Evolutionary conservation across 2,888 invertebrate genomes (phyloP).

Genomic region (Cyrtodaria siliqua): DNA sequence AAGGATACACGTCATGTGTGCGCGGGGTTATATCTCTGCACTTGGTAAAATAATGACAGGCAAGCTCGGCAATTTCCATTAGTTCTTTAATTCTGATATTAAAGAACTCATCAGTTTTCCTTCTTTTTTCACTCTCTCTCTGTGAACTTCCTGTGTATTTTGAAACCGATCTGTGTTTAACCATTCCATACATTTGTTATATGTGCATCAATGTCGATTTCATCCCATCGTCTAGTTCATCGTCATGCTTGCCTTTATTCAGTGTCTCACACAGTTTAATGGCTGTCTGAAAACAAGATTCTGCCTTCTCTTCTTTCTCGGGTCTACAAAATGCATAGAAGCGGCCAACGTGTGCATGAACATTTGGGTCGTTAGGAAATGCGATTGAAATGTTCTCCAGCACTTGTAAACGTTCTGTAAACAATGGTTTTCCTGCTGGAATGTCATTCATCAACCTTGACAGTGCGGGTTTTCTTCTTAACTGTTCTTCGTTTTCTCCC

Average conservation of each 20-base stretch:
- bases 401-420: constrained; percentile 60
- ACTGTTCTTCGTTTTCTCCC: constrained; percentile 50
- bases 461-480: constrained; percentile 40
- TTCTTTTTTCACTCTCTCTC: constrained; percentile 33
- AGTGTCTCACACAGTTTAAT: constrained; percentile 45
- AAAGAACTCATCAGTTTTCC: constrained; percentile 19
- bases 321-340: constrained; percentile 61
- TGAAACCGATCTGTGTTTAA: constrained; percentile 50
- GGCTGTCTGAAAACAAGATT: constrained; percentile 52
- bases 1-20: constrained; percentile 38
- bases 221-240: constrained; percentile 46
- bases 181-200: constrained; percentile 71
- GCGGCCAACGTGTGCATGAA: constrained; percentile 61
- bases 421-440: constrained; percentile 55
- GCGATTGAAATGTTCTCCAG: constrained; percentile 47
- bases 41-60: constrained; percentile 56
- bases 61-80: constrained; percentile 41
- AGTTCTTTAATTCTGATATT: constrained; percentile 37
- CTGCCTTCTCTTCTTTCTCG: constrained; percentile 53
- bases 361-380: constrained; percentile 64
- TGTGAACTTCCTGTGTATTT: constrained; percentile 47
- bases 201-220: constrained; percentile 65
- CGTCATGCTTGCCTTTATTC: constrained; percentile 21
- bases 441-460: constrained; percentile 65
- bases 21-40: constrained; percentile 57